Evolutionary conservation across 1,140 invertebrate species (phyloP).

Genomic region (Caenorhabditis remanei): DNA sequence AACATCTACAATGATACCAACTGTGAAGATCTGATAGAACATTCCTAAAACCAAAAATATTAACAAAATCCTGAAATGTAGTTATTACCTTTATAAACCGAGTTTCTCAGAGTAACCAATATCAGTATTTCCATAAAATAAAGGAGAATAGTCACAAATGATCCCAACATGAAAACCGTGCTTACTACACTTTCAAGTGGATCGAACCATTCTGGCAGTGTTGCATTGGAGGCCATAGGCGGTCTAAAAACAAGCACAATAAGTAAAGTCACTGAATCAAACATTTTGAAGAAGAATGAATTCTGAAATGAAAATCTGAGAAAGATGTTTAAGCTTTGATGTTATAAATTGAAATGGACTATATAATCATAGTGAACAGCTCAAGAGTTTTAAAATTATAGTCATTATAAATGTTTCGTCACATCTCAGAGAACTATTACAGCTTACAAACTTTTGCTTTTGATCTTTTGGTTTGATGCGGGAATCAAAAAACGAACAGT

Average conservation of each 20-base stretch:
- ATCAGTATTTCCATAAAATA: constrained; percentile 53
- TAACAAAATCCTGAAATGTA: no score
- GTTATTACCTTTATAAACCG: constrained; percentile 50
- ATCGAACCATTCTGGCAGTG: constrained; percentile 59
- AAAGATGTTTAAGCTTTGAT: background rate
- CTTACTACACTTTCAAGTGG: constrained; percentile 41
- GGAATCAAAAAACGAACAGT: no score
- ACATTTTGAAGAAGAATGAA: background rate
- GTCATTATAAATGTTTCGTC: constrained; percentile 10
- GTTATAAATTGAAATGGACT: no score
- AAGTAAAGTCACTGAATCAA: background rate
- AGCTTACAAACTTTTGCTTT: no score
- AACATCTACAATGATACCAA: constrained; percentile 52
- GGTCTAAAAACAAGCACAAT: background rate
- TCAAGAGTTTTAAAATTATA: background rate
- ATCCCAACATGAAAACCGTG: constrained; percentile 47
- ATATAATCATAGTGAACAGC: background rate
- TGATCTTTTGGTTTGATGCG: no score
- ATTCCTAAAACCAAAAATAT: constrained; percentile 34
- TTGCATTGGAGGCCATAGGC: constrained; percentile 43
- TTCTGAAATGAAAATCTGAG: background rate
- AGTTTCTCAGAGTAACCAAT: constrained; percentile 41
- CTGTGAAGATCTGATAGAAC: constrained; percentile 59
- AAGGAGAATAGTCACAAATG: constrained; percentile 45
- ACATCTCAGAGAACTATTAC: background rate